Conservation (phyloP, 23 tunicate genomes). For the Halocynthia aurantium region DNA sequence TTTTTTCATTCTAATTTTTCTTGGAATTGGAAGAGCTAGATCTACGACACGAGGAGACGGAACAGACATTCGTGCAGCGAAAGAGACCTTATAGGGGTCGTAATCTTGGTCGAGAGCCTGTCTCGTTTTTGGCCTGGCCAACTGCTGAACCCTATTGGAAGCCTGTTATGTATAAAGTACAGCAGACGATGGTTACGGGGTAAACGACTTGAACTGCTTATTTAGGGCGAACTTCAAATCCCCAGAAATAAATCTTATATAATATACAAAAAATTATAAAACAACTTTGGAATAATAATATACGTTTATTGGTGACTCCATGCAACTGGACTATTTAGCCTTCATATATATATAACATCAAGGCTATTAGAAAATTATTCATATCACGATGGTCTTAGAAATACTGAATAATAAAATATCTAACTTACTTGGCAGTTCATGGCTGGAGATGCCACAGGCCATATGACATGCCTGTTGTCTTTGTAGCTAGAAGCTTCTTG, state of each 20-base stretch:
- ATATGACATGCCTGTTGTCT: slow-evolving; percentile 60
- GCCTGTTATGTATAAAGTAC: slow-evolving; percentile 26
- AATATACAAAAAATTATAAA: too few relatives aligned
- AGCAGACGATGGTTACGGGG: too few relatives aligned
- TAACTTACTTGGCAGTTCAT: slow-evolving; percentile 49
- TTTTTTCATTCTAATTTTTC: slow-evolving; percentile 64
- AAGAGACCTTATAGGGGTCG: slow-evolving; percentile 79
- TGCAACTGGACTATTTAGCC: too few relatives aligned
- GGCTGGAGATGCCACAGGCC: slow-evolving; percentile 68
- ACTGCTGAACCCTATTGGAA: slow-evolving; percentile 64
- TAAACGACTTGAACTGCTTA: too few relatives aligned
- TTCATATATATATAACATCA: too few relatives aligned
- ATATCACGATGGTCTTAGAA: too few relatives aligned
- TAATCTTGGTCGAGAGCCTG: slow-evolving; percentile 80
- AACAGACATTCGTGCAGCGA: slow-evolving; percentile 73
- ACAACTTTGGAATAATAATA: too few relatives aligned
- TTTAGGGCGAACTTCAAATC: too few relatives aligned
- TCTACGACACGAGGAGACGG: slow-evolving; percentile 75
- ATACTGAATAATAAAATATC: not conserved
- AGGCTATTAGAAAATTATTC: too few relatives aligned
- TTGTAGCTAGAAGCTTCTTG: slow-evolving; percentile 35
- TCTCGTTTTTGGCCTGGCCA: slow-evolving; percentile 78
- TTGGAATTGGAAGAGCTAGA: slow-evolving; percentile 49
- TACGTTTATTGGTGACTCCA: too few relatives aligned
- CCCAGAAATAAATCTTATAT: too few relatives aligned